These are phyloP conservation scores for Drosophila kuntzei DNA, from an alignment of 2,888 invertebrate species.

Conservation along the genomic window DNA sequence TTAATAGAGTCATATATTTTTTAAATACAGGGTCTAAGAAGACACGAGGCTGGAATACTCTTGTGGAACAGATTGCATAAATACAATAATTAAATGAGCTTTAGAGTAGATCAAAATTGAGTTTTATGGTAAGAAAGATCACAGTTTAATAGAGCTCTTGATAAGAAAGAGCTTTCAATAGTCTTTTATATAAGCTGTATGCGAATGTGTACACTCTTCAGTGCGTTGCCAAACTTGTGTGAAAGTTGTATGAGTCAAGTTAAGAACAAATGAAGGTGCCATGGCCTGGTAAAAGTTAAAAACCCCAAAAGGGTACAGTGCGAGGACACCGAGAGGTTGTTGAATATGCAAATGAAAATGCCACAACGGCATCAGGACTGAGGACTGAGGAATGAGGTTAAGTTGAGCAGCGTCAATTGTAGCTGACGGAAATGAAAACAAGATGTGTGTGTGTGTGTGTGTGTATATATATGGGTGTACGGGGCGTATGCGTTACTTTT, in stretches of 20 bases:
- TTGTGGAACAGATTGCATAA: not conserved
- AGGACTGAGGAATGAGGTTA: constrained; percentile 73
- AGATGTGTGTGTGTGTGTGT: constrained; percentile 55
- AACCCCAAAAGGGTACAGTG: constrained; percentile 59
- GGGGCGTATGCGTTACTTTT: constrained; percentile 69
- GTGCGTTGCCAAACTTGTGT: constrained; percentile 22
- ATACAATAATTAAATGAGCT: not conserved
- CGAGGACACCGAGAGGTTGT: constrained; percentile 53
- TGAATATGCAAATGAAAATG: constrained; percentile 78
- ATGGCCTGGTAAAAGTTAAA: constrained; percentile 71
- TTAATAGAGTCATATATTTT: too few species aligned
- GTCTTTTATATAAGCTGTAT: not conserved
- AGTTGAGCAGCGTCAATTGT: constrained; percentile 81
- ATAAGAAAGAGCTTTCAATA: not conserved
- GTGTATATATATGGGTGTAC: constrained; percentile 4
- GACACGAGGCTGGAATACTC: constrained; percentile 27
- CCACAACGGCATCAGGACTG: constrained; percentile 51
- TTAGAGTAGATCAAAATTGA: not conserved
- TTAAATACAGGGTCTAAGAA: not conserved
- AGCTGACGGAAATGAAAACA: constrained; percentile 82
- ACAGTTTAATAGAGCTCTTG: not conserved
- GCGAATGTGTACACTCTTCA: constrained; percentile 29
- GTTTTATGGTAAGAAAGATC: not conserved
- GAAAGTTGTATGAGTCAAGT: constrained; percentile 27
- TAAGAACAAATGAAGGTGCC: constrained; percentile 57